These are phyloP conservation scores for Drosophila antonietae DNA, from an alignment of 2,888 invertebrate species.

Conservation along the genomic window DNA sequence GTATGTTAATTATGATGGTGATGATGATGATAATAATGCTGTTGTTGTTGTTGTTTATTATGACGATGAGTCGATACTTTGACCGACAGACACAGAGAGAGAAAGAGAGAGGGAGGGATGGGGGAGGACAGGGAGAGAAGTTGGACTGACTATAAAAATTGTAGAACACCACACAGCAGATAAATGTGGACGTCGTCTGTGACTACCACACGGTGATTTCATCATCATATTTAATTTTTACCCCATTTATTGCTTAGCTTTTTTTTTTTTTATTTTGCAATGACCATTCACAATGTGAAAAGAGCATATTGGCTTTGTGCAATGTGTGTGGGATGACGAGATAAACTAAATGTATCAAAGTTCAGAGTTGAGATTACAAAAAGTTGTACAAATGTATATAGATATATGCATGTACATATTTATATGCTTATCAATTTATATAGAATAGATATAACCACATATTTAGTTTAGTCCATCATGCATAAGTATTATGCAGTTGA, in stretches of 20 bases:
- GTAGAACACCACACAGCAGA: conserved; percentile 45
- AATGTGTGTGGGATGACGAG: background rate
- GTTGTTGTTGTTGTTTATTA: background rate
- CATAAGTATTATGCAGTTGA: background rate
- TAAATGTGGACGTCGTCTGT: conserved; percentile 45
- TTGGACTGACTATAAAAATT: conserved; percentile 48
- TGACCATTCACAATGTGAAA: background rate
- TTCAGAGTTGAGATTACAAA: background rate
- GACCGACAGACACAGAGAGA: conserved; percentile 23
- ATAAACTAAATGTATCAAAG: background rate
- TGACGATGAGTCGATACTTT: conserved; percentile 41
- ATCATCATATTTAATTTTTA: conserved; percentile 47
- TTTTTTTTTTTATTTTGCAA: conserved; percentile 22
- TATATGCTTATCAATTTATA: too few relatives aligned
- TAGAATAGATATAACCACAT: too few relatives aligned
- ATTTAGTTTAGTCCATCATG: background rate
- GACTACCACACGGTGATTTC: conserved; percentile 62
- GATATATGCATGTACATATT: too few relatives aligned
- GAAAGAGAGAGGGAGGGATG: conserved; percentile 6
- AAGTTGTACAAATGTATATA: too few relatives aligned
- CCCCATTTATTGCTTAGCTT: conserved; percentile 34
- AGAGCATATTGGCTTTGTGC: conserved; percentile 1
- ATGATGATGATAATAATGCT: background rate
- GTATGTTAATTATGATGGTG: conserved; percentile 3
- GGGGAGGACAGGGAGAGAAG: background rate